phyloP scores from a whole-genome alignment of 2,113 vertebrate species.

The Tetraodon nigroviridis region DNA sequence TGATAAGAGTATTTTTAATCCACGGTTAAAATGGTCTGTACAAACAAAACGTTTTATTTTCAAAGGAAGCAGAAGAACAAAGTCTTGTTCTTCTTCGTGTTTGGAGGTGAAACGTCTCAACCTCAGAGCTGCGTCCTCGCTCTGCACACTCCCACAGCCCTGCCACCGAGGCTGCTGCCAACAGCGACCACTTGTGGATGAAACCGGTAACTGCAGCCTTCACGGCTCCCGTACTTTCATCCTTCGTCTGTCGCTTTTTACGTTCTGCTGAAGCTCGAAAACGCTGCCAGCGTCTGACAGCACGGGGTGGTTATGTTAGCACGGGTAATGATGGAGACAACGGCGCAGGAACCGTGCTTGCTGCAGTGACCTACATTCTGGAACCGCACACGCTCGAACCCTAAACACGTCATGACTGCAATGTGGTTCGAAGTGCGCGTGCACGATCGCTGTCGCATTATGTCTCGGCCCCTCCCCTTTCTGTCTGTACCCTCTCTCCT shows the following conservation, averaged over 20 bases:
- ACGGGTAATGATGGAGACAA: neutral
- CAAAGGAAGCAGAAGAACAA: neutral
- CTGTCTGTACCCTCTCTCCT: neutral
- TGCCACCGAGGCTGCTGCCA: constrained; percentile 19
- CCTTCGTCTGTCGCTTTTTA: neutral
- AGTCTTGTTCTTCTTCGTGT: neutral
- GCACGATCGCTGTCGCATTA: constrained; percentile 42
- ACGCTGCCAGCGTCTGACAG: neutral
- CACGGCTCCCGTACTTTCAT: neutral
- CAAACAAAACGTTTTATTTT: neutral
- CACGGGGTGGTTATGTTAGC: neutral
- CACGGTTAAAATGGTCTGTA: neutral
- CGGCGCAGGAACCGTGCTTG: neutral
- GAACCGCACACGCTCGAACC: neutral
- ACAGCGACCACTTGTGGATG: constrained; percentile 64
- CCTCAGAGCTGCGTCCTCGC: neutral
- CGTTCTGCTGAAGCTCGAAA: neutral
- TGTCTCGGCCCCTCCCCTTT: constrained; percentile 11
- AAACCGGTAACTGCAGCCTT: constrained; percentile 17
- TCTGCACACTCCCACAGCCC: constrained; percentile 40
- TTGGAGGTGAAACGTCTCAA: neutral
- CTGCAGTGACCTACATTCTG: constrained; percentile 22
- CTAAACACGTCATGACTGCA: constrained; percentile 12
- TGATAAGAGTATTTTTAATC: neutral
- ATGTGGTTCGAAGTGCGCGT: constrained; percentile 30